Evolutionary conservation across 1,140 invertebrate species (phyloP), one percentile per base, ranked within the genome.

Genomic region (Drosophila lowei): DNA sequence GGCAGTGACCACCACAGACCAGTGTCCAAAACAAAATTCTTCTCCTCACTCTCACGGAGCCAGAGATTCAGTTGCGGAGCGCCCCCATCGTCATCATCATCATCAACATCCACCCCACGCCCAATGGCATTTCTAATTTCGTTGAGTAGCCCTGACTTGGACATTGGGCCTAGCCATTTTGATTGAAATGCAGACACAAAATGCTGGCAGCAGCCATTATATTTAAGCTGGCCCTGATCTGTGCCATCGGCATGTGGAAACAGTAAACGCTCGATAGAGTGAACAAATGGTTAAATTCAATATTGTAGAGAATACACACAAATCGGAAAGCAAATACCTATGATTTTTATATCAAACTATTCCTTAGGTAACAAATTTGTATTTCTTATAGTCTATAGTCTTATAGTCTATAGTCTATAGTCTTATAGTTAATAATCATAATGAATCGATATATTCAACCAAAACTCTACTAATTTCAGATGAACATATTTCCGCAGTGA

Each of bases 131-230:
- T 83, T 88, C 64, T 77, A 88, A 89, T 88, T 88, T 88, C 38
- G 83, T 83, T 88, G 83, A 88, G 83, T 88, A 88, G 75, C 75
- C 53, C 34, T 62, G 30, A 49, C 52, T 59, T 47, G 77, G 77
- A 72, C 80, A 60, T 48, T 49, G 13, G 43, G 11, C 47, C 63
- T 54, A 72, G 66, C 65, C 73, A 77, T 81, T 81, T 67, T 66
- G 64, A 63, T 64, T 73, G 73, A 88, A 72, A 71, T 68, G 74
- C 68, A 83, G 64, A 71, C 65, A 62, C 53, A 76, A 88, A 86
- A 83, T 86, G 83, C 83, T 88, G 83, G 78, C 78, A 71, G 70
- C 78, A 78, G 77, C 71, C 74, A 86, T 88, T 86, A 86, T 81
- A 75, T 86, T 86, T 88, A 86, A 86, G 81, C 81, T 62, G 77